Evolutionary conservation across 2,113 vertebrate genomes (phyloP).

Genomic region (Lota lota): DNA sequence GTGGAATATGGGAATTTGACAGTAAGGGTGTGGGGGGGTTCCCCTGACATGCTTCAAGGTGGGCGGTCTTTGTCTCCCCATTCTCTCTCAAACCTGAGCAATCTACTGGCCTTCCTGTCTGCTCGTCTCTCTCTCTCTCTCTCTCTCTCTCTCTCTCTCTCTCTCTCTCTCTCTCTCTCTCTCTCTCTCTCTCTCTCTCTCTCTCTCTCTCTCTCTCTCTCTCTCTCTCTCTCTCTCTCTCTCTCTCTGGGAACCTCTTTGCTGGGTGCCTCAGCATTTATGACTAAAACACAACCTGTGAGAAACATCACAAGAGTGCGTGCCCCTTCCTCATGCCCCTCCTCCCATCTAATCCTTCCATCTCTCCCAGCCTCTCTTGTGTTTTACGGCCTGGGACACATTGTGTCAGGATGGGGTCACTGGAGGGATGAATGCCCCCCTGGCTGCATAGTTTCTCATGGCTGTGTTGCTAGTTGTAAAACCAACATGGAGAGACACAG

Average conservation of each 20-base stretch:
- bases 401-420: slow-evolving; percentile 29
- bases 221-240: slow-evolving; percentile 1
- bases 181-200: slow-evolving; percentile 1
- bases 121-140: slow-evolving; percentile 7
- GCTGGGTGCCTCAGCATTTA: slow-evolving; percentile 24
- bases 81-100: slow-evolving; percentile 43
- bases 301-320: slow-evolving; percentile 54
- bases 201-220: not conserved
- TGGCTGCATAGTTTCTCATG: slow-evolving; percentile 41
- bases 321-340: not conserved
- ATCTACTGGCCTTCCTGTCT: slow-evolving; percentile 60
- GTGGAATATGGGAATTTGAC: slow-evolving; percentile 24
- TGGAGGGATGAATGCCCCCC: slow-evolving; percentile 36
- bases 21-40: not conserved
- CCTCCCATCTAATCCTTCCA: not conserved
- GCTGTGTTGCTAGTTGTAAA: slow-evolving; percentile 43
- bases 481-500: slow-evolving; percentile 12
- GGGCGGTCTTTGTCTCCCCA: slow-evolving; percentile 5
- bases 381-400: slow-evolving; percentile 48
- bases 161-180: not conserved
- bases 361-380: not conserved
- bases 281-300: slow-evolving; percentile 49
- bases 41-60: not conserved
- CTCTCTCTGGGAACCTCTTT: not conserved
- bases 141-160: not conserved